Evolutionary conservation across 2,113 vertebrate species (phyloP).

Genomic region (Ophthalmolycus amberensis): DNA sequence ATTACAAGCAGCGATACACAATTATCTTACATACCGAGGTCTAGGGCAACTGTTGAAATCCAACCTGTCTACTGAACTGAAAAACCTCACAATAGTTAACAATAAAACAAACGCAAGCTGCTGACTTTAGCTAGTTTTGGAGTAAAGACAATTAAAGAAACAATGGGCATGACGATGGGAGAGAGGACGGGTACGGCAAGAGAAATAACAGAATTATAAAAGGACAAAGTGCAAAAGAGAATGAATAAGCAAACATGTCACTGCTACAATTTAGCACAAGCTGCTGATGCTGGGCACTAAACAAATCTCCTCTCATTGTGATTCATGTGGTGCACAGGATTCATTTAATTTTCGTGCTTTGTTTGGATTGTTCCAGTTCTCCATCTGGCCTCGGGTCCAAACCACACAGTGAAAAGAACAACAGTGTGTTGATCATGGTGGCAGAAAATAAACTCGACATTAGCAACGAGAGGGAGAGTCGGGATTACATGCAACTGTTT

Average conservation of each 20-base stretch:
- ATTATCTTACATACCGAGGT: background rate
- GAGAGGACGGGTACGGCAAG: background rate
- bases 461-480: background rate
- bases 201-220: background rate
- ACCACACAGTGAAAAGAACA: background rate
- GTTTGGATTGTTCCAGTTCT: background rate
- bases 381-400: background rate
- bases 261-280: background rate
- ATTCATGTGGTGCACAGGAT: background rate
- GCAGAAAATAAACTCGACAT: background rate
- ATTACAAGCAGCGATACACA: background rate
- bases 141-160: constrained; percentile 27
- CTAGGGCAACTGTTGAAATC: background rate
- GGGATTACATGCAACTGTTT: background rate
- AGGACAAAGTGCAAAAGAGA: background rate
- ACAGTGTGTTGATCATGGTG: background rate
- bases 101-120: background rate
- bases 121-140: background rate
- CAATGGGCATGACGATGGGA: background rate
- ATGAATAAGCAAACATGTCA: constrained; percentile 1
- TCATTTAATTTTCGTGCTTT: background rate
- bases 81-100: constrained; percentile 6
- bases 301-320: background rate
- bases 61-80: background rate
- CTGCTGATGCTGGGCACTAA: background rate